Percentiles rank a stretch among this genome's conserved stretches.
Evolutionary conservation across 2,888 invertebrate genomes (phyloP).

Genomic region (Drosophila anceps): DNA sequence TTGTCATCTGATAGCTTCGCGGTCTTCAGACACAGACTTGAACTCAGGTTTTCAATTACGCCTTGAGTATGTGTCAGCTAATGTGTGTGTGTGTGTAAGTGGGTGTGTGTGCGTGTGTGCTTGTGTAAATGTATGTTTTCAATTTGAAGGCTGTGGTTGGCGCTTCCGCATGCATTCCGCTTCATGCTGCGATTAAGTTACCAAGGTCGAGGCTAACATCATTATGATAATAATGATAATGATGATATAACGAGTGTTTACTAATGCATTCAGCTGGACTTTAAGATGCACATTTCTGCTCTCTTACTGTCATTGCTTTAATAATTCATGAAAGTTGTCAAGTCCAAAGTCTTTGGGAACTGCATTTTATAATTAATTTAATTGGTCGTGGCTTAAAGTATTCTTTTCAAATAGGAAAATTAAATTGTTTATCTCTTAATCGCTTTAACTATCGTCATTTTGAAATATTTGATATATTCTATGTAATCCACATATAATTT

Average conservation of each 20-base stretch:
- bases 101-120: not conserved
- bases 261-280: not conserved
- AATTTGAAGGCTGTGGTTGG: constrained; percentile 47
- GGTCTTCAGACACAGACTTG: constrained; percentile 37
- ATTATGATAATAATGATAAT: not conserved
- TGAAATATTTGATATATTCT: too few relatives aligned
- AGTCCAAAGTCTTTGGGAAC: too few relatives aligned
- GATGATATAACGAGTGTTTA: not conserved
- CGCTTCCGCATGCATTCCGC: constrained; percentile 59
- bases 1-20: constrained; percentile 49
- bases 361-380: too few relatives aligned
- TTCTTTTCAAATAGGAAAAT: too few relatives aligned
- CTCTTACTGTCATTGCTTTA: too few relatives aligned
- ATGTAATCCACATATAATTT: not conserved
- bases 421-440: too few relatives aligned
- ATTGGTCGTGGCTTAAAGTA: too few relatives aligned
- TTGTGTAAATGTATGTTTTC: not conserved
- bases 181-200: constrained; percentile 77
- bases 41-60: constrained; percentile 44
- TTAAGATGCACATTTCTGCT: not conserved
- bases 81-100: not conserved
- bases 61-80: not conserved
- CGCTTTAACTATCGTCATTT: too few relatives aligned
- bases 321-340: too few relatives aligned
- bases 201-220: constrained; percentile 68